phyloP scores from a whole-genome alignment of 1,140 invertebrate genomes.

The Tachypleus tridentatus region DNA sequence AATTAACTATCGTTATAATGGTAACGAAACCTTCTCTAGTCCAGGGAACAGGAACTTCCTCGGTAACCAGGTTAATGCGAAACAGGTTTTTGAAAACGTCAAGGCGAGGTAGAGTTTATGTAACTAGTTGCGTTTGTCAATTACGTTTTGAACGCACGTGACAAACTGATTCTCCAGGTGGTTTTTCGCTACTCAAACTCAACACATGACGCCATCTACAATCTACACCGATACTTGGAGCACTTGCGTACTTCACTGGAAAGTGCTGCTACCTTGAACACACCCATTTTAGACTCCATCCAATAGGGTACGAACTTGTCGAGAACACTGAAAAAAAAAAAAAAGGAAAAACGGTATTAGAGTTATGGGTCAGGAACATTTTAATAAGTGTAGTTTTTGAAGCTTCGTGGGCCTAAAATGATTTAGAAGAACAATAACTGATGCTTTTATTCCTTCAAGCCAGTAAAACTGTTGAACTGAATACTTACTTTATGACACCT shows the following conservation, averaged over 20 bases:
- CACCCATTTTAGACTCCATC: constrained; percentile 27
- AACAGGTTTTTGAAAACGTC: too few relatives aligned
- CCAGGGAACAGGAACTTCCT: too few relatives aligned
- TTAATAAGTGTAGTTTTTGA: background rate
- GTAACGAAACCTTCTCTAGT: too few relatives aligned
- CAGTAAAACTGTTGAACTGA: background rate
- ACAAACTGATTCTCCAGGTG: too few relatives aligned
- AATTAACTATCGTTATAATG: too few relatives aligned
- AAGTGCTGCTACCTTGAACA: constrained; percentile 26
- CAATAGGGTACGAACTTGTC: constrained; percentile 27
- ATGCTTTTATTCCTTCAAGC: background rate
- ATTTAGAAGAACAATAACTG: constrained; percentile 3
- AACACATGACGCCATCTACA: too few relatives aligned
- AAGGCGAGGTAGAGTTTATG: too few relatives aligned
- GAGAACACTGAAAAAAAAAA: constrained; percentile 20
- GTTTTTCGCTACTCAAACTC: too few relatives aligned
- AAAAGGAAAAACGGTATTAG: background rate
- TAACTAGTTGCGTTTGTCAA: too few relatives aligned
- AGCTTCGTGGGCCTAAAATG: background rate
- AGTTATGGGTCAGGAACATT: background rate
- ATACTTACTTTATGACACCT: constrained; percentile 27
- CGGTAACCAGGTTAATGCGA: too few relatives aligned
- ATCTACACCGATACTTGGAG: background rate
- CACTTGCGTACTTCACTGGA: constrained; percentile 25
- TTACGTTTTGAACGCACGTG: too few relatives aligned